phyloP scores from a whole-genome alignment of 2,888 invertebrate species.

The Hirtodrosophila cameraria region DNA sequence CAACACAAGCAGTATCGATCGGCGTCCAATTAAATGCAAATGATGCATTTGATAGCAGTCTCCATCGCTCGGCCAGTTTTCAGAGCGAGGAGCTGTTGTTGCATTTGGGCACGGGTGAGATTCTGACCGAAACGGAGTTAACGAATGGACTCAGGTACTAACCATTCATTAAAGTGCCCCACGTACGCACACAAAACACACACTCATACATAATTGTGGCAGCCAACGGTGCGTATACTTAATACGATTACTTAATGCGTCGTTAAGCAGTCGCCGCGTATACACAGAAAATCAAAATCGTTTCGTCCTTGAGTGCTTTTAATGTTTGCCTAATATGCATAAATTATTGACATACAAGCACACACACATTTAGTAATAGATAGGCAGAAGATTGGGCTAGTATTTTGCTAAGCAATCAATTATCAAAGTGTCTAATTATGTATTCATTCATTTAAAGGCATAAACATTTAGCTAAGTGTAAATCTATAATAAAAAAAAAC shows the following conservation, averaged over 20 bases:
- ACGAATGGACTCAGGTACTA: constrained; percentile 56
- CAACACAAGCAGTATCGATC: background rate
- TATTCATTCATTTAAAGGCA: constrained; percentile 15
- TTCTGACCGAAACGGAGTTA: constrained; percentile 26
- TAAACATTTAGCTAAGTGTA: constrained; percentile 19
- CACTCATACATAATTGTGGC: background rate
- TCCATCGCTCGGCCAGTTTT: constrained; percentile 66
- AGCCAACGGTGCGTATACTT: constrained; percentile 44
- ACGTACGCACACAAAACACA: background rate
- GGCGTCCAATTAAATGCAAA: constrained; percentile 4
- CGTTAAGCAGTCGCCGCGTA: constrained; percentile 21
- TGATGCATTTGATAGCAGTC: constrained; percentile 19
- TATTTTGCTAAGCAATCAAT: too few species aligned
- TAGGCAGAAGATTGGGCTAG: too few species aligned
- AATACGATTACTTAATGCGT: constrained; percentile 48
- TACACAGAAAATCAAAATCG: constrained; percentile 7
- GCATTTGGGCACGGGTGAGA: constrained; percentile 53
- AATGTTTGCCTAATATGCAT: constrained; percentile 17
- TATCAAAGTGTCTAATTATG: constrained; percentile 27
- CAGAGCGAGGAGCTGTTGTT: constrained; percentile 76
- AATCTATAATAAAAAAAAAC: constrained; percentile 2
- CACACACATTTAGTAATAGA: background rate
- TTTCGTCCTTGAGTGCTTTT: constrained; percentile 10
- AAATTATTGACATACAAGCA: constrained; percentile 21
- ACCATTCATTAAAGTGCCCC: constrained; percentile 15